phyloP scores from a whole-genome alignment of 2,888 invertebrate species.

The Willowsia nigromaculata region DNA sequence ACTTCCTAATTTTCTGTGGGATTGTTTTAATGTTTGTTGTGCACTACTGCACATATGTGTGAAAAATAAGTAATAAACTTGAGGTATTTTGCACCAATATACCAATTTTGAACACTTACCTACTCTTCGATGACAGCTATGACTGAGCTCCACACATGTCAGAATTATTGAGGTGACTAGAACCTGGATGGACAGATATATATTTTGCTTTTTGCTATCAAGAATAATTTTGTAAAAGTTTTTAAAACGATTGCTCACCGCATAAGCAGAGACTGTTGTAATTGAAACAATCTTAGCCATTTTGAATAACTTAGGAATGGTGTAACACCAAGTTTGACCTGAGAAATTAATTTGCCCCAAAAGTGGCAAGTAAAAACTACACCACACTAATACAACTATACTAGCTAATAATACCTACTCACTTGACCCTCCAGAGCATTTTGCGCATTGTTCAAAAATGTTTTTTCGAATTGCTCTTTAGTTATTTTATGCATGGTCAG shows the following conservation, averaged over 20 bases:
- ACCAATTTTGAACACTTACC: conserved; percentile 32
- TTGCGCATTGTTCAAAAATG: neutral
- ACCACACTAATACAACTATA: neutral
- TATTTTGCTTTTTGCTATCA: neutral
- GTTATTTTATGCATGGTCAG: neutral
- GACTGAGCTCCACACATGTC: conserved; percentile 39
- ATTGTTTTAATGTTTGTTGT: neutral
- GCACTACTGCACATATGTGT: too few species aligned
- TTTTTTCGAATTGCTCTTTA: neutral
- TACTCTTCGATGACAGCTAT: conserved; percentile 68
- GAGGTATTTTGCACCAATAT: neutral
- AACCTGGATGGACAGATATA: conserved; percentile 5
- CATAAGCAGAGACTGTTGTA: neutral
- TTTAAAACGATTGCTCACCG: neutral
- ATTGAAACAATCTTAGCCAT: neutral
- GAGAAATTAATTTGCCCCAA: neutral
- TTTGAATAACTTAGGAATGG: neutral
- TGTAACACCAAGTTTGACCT: neutral
- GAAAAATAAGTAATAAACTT: neutral
- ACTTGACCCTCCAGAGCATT: neutral
- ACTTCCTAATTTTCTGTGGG: neutral
- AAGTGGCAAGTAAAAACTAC: neutral
- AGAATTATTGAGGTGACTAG: conserved; percentile 61
- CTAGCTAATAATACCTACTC: neutral
- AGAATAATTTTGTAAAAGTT: neutral